phyloP scores from a whole-genome alignment of 2,113 vertebrate genomes.

The Carassius gibelio region DNA sequence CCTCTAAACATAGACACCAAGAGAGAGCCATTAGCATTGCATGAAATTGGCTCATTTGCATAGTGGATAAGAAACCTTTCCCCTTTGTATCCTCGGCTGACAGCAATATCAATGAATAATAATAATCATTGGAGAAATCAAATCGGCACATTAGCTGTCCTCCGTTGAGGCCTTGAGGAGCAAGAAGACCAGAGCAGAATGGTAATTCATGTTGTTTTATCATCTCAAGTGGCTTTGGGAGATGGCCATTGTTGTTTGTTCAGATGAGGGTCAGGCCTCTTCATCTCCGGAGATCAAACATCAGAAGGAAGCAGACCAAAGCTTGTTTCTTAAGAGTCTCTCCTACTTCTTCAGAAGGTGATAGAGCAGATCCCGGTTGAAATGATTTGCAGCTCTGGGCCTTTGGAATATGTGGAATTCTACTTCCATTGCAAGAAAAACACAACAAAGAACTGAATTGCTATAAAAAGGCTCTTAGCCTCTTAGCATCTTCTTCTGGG shows the following conservation, averaged over 20 bases:
- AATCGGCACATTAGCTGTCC: conserved; percentile 55
- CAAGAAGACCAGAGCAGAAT: conserved; percentile 41
- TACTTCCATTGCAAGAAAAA: not conserved
- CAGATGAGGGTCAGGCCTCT: conserved; percentile 54
- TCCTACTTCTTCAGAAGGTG: conserved; percentile 47
- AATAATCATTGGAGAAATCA: conserved; percentile 53
- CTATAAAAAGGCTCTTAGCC: not conserved
- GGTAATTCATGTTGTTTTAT: conserved; percentile 55
- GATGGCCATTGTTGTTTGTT: conserved; percentile 50
- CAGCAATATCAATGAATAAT: conserved; percentile 53
- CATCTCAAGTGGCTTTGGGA: conserved; percentile 50
- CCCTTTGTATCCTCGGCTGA: conserved; percentile 41
- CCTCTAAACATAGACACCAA: not conserved
- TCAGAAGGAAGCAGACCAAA: conserved; percentile 43
- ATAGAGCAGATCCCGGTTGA: conserved; percentile 27
- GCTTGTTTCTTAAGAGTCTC: conserved; percentile 44
- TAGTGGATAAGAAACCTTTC: conserved; percentile 33
- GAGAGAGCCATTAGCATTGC: conserved; percentile 52
- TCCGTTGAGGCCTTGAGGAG: conserved; percentile 35
- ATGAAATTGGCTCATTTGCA: conserved; percentile 57
- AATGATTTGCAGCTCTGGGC: conserved; percentile 32
- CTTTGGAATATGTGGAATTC: not conserved
- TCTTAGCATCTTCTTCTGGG: conserved; percentile 12
- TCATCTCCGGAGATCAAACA: conserved; percentile 61
- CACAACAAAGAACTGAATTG: not conserved